Base-by-base conservation (phyloP, 2,797 vertebrate species). In the Pantherophis vulpinus region DNA sequence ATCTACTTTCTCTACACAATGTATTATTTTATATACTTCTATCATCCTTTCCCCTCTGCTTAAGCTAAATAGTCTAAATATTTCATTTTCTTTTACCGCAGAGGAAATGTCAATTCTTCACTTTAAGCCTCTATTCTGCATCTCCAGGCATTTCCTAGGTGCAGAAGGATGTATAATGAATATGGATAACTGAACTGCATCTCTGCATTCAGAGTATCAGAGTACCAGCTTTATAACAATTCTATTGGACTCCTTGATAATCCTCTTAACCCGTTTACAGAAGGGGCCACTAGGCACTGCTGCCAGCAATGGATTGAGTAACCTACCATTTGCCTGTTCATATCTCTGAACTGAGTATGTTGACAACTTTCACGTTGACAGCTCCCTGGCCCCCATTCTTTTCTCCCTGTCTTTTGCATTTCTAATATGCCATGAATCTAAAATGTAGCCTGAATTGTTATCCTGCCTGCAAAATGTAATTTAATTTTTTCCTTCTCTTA, bases 381-480 rank as follows among this genome's bases (percentile, higher is more conserved):
- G 86, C 91, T 95, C 93, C 93, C 74, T 83, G 74, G 74, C 2
- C 54, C 54, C 27, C 51, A 11, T 42, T 54, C 16, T 42, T 25
- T 11, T 70, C n/a, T 56, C 51, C 42, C 23, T 11, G 12, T 27
- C 74, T 95, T 94, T 92, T 95, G 89, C 88, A 5, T 94, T 96
- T 95, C 93, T 94, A 96, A 95, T 95, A 95, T 94, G 94, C 92
- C 55, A 42, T 92, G 95, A 96, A 96, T 96, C 94, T 94, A 94
- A 91, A 97, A 95, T 96, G 95, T 88, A 90, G 91, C 90, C 95
- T 93, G 94, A 95, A 94, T 93, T 92, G 95, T 96, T 96, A 96
- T 95, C 95, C 95, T 93, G 90, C 94, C 96, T 94, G 89, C 61
- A 86, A 96, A 96, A 87, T 88, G 95, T 96, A 97, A 97, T 97